Base-by-base conservation (phyloP, 2,888 invertebrate species). In the Metacarcinus magister region DNA sequence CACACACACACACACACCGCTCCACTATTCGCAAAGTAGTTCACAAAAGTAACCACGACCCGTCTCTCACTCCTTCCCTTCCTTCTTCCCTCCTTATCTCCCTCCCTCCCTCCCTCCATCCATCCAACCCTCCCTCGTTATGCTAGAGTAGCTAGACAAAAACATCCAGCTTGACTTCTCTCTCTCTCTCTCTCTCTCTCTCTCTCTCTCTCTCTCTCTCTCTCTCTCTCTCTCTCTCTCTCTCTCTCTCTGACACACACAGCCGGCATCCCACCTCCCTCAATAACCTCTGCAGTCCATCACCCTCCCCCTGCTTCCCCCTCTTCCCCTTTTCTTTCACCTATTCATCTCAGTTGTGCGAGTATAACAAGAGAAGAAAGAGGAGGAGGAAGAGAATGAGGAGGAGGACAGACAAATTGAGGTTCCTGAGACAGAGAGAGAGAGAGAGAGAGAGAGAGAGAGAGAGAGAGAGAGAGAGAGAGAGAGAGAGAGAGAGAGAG, bases 191-290 rank as follows among this genome's bases (percentile, higher is more conserved):
- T 91, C 44, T 44, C 44, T 44, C 44, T 44, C 44, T 44, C 44
- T 44, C 44, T 44, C 44, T 44, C 44, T 44, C 44, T 44, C 44
- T 44, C 44, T 44, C 44, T 91, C 91, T 91, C 91, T 91, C 91
- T 91, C 91, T 44, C 91, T 91, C 91, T 91, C 91, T 91, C 91
- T 91, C 91, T 91, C 91, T 91, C 91, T 91, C 91, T 91, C 91
- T 91, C 91, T 91, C 91, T 91, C 91, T 91, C 91, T 91, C 89
- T 23, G 87, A 16, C 87, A 13, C 87, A 7, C 5, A 16, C n/a
- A 4, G 0, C 39, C 39, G n/a, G n/a, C n/a, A n/a, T n/a, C n/a
- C n/a, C n/a, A 32, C 28, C 2, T 44, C 44, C 44, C 39, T 39
- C 39, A 89, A 44, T 89, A 89, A 67, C 67, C 67, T 7, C 67